A percentile compares a stretch with the other conserved stretches of the same genome.
Evolutionary conservation across 2,797 vertebrate genomes (phyloP).

Genomic region (Pangasius mekongensis): DNA sequence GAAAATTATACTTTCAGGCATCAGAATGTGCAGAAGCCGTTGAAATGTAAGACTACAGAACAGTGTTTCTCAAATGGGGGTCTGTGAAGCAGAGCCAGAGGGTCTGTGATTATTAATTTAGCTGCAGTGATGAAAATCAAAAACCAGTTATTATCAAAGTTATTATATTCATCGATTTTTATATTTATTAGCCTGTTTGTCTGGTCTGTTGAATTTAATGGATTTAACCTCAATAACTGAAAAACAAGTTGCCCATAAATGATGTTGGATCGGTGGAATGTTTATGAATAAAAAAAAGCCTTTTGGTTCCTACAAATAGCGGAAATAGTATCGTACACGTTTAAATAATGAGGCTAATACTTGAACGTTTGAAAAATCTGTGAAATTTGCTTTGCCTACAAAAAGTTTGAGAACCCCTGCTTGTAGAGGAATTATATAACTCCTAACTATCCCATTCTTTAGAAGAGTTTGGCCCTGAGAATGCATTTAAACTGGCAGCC

Average conservation of each 20-base stretch:
- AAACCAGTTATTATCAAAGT: not conserved
- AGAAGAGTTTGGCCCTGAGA: conserved; percentile 17
- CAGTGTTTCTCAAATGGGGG: not conserved
- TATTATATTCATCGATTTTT: not conserved
- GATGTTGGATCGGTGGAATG: not conserved
- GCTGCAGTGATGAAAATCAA: conserved; percentile 11
- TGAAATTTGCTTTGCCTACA: not conserved
- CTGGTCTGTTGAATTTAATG: not conserved
- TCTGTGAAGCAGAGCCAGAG: not conserved
- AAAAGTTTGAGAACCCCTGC: not conserved
- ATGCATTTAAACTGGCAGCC: conserved; percentile 33
- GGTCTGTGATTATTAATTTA: not conserved
- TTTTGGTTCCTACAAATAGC: not conserved
- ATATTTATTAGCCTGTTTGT: conserved; percentile 5
- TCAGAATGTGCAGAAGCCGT: not conserved
- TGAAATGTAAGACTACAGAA: not conserved
- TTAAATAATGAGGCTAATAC: conserved; percentile 5
- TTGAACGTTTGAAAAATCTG: not conserved
- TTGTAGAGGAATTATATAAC: conserved; percentile 11
- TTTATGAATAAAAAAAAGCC: not conserved
- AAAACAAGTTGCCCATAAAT: not conserved
- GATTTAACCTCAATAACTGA: conserved; percentile 15
- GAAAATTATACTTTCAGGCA: not conserved
- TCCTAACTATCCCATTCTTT: conserved; percentile 9
- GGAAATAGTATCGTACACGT: not conserved